Percentiles rank a stretch among this genome's conserved stretches.
These are phyloP conservation scores for Fukomys damarensis DNA, from an alignment of 2,113 vertebrate species.

Conservation along the genomic window DNA sequence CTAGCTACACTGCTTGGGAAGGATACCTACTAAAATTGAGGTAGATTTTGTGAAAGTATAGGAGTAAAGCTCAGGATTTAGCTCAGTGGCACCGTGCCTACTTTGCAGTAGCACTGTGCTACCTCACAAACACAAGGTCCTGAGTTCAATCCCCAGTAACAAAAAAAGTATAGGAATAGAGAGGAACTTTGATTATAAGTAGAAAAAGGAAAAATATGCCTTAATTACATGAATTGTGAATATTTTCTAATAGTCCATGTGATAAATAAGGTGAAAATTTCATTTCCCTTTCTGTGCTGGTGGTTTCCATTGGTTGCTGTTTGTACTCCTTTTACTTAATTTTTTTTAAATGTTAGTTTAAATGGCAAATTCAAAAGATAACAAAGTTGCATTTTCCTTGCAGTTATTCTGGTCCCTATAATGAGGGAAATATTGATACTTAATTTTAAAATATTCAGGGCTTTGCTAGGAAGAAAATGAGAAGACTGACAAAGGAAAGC, in stretches of 20 bases:
- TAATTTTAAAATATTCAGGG: not conserved
- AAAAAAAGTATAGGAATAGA: slow-evolving; percentile 39
- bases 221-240: not conserved
- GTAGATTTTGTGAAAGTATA: slow-evolving; percentile 26
- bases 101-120: no score
- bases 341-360: not conserved
- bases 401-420: not conserved
- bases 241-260: slow-evolving; percentile 35
- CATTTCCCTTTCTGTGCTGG: not conserved
- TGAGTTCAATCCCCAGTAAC: no score
- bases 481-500: not conserved
- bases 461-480: slow-evolving; percentile 1
- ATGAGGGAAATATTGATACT: not conserved
- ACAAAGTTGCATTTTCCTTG: not conserved
- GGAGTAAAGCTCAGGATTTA: no score
- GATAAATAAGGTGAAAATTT: slow-evolving; percentile 31
- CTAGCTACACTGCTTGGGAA: slow-evolving; percentile 11
- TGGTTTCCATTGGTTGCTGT: not conserved
- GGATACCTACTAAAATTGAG: slow-evolving; percentile 10
- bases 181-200: slow-evolving; percentile 27
- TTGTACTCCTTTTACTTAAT: slow-evolving; percentile 7
- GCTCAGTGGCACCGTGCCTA: no score
- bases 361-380: not conserved
- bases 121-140: no score
- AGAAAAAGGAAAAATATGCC: not conserved